phyloP scores from a whole-genome alignment of 2,888 invertebrate species.

The Drosophila neonasuta region DNA sequence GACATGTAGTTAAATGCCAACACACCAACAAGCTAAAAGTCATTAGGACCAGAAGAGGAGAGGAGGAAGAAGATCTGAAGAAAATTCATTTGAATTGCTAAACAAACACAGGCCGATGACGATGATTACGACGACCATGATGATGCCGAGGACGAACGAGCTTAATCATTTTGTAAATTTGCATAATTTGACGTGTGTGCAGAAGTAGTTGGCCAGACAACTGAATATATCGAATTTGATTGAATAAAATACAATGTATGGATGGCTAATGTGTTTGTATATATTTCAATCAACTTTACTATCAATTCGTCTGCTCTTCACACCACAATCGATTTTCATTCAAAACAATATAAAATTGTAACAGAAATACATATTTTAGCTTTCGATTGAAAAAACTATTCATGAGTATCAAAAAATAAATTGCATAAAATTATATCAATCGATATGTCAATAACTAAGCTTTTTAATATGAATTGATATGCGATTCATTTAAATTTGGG shows the following conservation, averaged over 20 bases:
- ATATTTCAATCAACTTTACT: conserved; percentile 50
- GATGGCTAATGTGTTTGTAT: conserved; percentile 32
- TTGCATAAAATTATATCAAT: neutral
- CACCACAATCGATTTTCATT: conserved; percentile 33
- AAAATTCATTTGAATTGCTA: conserved; percentile 76
- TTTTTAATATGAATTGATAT: too few relatives aligned
- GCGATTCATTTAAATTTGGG: too few relatives aligned
- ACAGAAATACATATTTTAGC: neutral
- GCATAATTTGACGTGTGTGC: conserved; percentile 69
- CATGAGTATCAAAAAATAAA: neutral
- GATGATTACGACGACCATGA: conserved; percentile 1
- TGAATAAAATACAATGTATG: conserved; percentile 16
- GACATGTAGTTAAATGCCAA: conserved; percentile 57
- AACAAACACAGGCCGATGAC: conserved; percentile 55
- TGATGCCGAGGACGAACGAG: conserved; percentile 27
- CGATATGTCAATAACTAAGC: neutral
- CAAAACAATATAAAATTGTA: neutral
- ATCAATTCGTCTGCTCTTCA: conserved; percentile 28
- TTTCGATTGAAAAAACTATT: neutral
- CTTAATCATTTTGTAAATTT: conserved; percentile 78
- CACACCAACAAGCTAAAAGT: conserved; percentile 41
- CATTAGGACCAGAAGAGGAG: conserved; percentile 14
- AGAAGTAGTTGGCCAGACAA: conserved; percentile 30
- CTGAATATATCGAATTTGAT: conserved; percentile 22
- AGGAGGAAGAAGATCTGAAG: conserved; percentile 30